These are phyloP conservation scores for Crocuta crocuta DNA, from an alignment of 2,113 vertebrate species.

Conservation along the genomic window DNA sequence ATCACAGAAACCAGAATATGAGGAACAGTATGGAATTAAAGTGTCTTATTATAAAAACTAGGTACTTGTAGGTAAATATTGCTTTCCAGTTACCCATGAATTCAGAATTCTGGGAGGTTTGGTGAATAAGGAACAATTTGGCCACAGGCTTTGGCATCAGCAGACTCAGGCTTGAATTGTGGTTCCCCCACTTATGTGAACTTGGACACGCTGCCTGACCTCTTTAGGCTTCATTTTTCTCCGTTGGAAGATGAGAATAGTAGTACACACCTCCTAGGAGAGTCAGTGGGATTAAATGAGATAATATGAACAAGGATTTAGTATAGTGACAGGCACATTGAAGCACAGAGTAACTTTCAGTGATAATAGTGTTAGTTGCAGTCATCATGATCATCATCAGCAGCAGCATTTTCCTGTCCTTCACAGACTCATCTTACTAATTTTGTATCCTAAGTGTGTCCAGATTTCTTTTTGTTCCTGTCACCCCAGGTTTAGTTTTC, in stretches of 20 bases:
- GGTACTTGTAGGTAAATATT: neutral
- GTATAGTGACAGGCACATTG: neutral
- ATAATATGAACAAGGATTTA: neutral
- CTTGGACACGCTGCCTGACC: neutral
- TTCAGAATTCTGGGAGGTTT: neutral
- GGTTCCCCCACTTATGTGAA: neutral
- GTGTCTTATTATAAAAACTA: neutral
- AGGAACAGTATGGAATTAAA: neutral
- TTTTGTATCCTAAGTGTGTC: neutral
- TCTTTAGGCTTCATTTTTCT: neutral
- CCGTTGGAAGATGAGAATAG: neutral
- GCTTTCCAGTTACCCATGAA: neutral
- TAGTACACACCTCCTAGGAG: neutral
- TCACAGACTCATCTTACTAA: neutral
- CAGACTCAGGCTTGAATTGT: neutral
- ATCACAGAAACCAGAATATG: neutral
- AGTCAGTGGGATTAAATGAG: neutral
- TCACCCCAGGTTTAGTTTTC: neutral
- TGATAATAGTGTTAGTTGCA: neutral
- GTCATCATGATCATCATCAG: rapidly evolving
- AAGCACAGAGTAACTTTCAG: neutral
- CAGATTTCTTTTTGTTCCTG: neutral
- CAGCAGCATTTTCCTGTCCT: neutral
- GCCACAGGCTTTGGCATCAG: neutral
- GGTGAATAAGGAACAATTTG: neutral